Conservation (phyloP, 1,140 invertebrate species). For the Drosophila orosa region DNA sequence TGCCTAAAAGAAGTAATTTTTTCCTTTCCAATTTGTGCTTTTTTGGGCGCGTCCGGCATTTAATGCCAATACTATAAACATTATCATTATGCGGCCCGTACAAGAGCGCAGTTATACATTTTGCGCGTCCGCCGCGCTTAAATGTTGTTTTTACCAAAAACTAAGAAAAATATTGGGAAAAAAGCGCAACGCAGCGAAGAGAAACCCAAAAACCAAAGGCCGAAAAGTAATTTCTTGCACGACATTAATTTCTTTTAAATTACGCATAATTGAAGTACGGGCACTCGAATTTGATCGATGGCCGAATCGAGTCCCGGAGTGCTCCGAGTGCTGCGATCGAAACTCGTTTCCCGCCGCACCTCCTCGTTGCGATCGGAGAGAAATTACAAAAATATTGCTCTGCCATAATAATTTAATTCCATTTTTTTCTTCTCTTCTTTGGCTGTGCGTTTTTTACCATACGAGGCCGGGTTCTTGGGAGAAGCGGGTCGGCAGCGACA, state of each 20-base stretch:
- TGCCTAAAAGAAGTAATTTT: conserved; percentile 49
- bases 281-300: conserved; percentile 76
- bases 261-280: conserved; percentile 80
- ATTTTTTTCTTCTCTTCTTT: conserved; percentile 9
- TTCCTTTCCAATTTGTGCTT: conserved; percentile 36
- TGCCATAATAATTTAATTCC: conserved; percentile 71
- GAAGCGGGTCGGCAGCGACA: conserved; percentile 46
- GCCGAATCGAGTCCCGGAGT: conserved; percentile 31
- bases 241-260: conserved; percentile 83
- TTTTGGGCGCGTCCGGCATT: conserved; percentile 62
- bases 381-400: conserved; percentile 61
- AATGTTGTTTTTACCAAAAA: conserved; percentile 57
- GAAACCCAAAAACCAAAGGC: conserved; percentile 48
- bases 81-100: conserved; percentile 65
- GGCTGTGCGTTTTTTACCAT: conserved; percentile 12
- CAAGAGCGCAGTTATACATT: conserved; percentile 64
- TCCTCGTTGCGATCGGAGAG: conserved; percentile 18
- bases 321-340: conserved; percentile 34
- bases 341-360: conserved; percentile 49
- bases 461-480: conserved; percentile 52
- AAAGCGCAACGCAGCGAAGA: conserved; percentile 17
- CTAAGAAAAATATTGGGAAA: conserved; percentile 14
- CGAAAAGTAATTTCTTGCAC: conserved; percentile 81
- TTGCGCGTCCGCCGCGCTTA: conserved; percentile 60
- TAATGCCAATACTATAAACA: conserved; percentile 76